These are phyloP conservation scores for Scolopax mira DNA, from an alignment of 2,113 vertebrate species.

Conservation along the genomic window DNA sequence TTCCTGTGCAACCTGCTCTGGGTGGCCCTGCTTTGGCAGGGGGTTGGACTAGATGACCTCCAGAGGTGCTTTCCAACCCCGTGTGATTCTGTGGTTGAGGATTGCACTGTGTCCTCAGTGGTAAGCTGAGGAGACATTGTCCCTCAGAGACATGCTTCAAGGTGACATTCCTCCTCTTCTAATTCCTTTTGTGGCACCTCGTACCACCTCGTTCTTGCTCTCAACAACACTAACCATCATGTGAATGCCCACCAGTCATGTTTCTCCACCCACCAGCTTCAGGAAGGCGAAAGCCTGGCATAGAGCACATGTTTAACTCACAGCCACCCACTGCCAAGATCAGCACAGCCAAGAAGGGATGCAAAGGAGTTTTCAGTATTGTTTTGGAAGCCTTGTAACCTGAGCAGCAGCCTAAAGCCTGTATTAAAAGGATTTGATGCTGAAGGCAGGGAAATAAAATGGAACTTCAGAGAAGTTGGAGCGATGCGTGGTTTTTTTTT, in stretches of 20 bases:
- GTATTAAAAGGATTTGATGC: not conserved
- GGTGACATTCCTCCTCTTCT: conserved; percentile 47
- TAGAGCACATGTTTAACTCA: not conserved
- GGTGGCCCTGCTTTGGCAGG: no score
- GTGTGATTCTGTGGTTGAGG: not conserved
- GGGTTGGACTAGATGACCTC: no score
- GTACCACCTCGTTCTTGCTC: not conserved
- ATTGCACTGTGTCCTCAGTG: not conserved
- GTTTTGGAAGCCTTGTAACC: not conserved
- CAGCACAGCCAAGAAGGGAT: not conserved
- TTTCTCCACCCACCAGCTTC: conserved; percentile 24
- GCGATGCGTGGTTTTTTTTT: not conserved
- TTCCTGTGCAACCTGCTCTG: no score
- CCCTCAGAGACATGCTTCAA: not conserved
- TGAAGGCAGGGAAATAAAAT: not conserved
- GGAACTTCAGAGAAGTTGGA: not conserved
- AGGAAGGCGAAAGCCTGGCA: not conserved
- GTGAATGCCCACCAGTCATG: conserved; percentile 28
- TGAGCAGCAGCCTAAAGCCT: not conserved
- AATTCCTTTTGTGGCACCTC: not conserved
- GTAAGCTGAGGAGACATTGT: not conserved
- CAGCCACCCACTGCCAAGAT: not conserved
- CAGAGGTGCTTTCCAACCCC: no score
- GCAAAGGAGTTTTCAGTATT: not conserved
- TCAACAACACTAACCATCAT: not conserved